Evolutionary conservation across 2,113 vertebrate species (phyloP).

Genomic region (Lontra canadensis): DNA sequence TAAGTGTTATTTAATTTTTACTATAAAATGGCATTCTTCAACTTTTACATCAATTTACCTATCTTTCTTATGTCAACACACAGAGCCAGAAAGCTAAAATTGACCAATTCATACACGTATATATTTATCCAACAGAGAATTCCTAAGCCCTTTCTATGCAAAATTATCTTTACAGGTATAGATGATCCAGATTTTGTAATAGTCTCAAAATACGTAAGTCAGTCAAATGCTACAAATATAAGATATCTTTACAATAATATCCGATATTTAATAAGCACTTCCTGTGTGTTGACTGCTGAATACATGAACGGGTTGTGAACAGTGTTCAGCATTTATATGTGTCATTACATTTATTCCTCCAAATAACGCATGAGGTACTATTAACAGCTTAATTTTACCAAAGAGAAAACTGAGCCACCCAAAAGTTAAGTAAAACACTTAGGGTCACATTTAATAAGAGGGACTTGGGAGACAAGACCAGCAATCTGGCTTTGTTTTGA

Average conservation of each 20-base stretch:
- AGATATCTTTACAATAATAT: background rate
- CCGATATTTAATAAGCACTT: background rate
- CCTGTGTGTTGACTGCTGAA: background rate
- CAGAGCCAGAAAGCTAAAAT: background rate
- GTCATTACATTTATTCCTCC: background rate
- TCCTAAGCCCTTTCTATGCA: background rate
- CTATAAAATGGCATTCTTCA: background rate
- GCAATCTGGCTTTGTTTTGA: background rate
- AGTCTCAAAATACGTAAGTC: background rate
- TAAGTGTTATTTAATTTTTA: background rate
- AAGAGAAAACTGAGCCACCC: background rate
- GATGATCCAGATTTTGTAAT: background rate
- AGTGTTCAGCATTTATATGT: background rate
- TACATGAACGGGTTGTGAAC: rapidly evolving
- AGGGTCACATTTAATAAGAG: background rate
- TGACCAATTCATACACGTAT: background rate
- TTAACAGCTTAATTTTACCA: background rate
- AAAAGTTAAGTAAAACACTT: background rate
- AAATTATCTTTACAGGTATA: background rate
- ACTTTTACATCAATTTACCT: background rate
- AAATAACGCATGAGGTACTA: background rate
- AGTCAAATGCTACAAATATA: background rate
- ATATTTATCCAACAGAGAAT: background rate
- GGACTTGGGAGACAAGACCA: background rate
- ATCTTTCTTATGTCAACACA: background rate